phyloP scores from a whole-genome alignment of 2,113 vertebrate species.

The Cryptomyrus ogoouensis region DNA sequence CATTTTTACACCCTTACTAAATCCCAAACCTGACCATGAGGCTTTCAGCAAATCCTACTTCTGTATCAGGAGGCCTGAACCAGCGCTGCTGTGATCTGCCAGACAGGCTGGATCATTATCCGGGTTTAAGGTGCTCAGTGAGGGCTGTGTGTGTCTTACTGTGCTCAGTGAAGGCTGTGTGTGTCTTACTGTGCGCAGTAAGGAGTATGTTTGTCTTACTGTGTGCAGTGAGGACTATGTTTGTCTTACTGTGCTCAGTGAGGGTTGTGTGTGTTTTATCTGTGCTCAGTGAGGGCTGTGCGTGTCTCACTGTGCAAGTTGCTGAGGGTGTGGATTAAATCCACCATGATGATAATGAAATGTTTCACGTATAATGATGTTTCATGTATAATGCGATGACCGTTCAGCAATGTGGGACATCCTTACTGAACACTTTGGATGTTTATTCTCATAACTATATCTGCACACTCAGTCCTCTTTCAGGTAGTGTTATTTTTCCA shows the following conservation, averaged over 20 bases:
- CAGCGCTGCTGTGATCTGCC: constrained; percentile 14
- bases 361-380: not conserved
- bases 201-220: not conserved
- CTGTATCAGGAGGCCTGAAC: constrained; percentile 18
- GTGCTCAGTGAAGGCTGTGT: not conserved
- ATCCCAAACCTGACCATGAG: constrained; percentile 19
- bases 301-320: not conserved
- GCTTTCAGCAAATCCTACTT: constrained; percentile 26
- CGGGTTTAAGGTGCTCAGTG: not conserved
- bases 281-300: not conserved
- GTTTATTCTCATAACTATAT: not conserved
- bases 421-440: not conserved
- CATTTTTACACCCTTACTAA: constrained; percentile 35
- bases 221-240: not conserved
- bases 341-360: not conserved
- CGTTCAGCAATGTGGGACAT: not conserved
- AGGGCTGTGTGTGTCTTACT: not conserved
- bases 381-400: not conserved
- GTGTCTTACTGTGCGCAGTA: not conserved
- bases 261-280: not conserved
- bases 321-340: not conserved
- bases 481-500: not conserved
- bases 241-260: not conserved
- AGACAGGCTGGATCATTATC: constrained; percentile 15
- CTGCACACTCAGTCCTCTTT: not conserved